Conservation (phyloP, 2,888 invertebrate genomes). For the Choreutis nemorana region DNA sequence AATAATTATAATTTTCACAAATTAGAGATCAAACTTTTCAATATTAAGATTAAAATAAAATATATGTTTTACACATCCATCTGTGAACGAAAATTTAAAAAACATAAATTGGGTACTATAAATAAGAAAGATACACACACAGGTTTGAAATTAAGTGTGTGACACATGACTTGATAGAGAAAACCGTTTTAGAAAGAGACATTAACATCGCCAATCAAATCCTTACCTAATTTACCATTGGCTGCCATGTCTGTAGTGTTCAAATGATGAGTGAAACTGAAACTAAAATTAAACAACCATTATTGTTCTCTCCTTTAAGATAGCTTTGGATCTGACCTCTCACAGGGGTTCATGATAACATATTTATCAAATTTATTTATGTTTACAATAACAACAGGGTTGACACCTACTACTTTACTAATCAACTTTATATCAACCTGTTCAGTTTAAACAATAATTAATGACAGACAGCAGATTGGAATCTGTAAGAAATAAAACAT, state of each 20-base stretch:
- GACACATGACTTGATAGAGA: no score
- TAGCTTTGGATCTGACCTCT: slow-evolving; percentile 31
- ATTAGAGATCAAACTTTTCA: no score
- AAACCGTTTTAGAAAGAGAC: no score
- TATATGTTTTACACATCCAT: not conserved
- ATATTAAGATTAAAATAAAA: slow-evolving; percentile 1
- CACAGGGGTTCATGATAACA: slow-evolving; percentile 56
- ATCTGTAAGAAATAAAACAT: no score
- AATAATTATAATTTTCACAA: no score
- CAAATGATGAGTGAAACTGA: slow-evolving; percentile 26
- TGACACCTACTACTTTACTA: slow-evolving; percentile 12
- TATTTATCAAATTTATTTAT: slow-evolving; percentile 28
- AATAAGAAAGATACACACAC: no score
- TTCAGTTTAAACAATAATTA: no score
- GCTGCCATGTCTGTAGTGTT: slow-evolving; percentile 39
- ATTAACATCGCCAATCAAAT: not conserved
- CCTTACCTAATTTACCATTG: slow-evolving; percentile 55
- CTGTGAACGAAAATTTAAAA: not conserved
- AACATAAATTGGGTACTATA: slow-evolving; percentile 1
- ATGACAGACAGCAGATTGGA: no score
- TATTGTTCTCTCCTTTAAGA: slow-evolving; percentile 6
- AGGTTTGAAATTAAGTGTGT: no score
- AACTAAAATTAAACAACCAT: slow-evolving; percentile 6
- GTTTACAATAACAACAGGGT: no score
- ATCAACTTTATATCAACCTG: no score